Conservation (phyloP, 2,797 vertebrate genomes). For the Vireo griseus region DNA sequence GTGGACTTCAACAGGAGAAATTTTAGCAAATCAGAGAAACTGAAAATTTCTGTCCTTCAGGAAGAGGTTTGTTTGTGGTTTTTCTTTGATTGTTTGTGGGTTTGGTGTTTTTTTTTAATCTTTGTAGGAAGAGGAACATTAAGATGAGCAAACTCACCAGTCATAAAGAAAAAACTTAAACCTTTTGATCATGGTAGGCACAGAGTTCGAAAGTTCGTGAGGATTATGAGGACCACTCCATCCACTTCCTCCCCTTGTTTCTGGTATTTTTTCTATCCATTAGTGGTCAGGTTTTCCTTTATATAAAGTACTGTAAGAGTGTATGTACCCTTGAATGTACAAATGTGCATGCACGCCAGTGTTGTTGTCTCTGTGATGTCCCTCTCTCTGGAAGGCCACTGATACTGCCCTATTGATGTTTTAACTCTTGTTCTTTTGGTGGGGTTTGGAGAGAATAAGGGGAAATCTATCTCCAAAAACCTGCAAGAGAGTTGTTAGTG, state of each 20-base stretch:
- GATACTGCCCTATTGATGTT: neutral
- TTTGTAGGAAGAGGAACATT: neutral
- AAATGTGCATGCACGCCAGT: neutral
- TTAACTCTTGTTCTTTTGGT: neutral
- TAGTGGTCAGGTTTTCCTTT: neutral
- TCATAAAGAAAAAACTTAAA: neutral
- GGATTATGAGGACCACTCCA: neutral
- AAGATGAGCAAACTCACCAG: neutral
- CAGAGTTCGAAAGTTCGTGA: neutral
- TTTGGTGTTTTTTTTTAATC: neutral
- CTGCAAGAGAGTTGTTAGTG: neutral
- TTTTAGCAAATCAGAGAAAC: neutral
- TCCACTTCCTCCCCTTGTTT: accelerated
- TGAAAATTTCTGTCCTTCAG: neutral
- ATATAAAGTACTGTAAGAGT: neutral
- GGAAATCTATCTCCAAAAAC: neutral
- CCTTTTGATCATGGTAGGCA: neutral
- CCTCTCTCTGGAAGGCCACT: neutral
- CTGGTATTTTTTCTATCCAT: neutral
- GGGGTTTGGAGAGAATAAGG: neutral
- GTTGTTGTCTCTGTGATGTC: neutral
- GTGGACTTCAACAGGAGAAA: neutral
- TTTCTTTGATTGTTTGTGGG: neutral
- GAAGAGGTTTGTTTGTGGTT: neutral
- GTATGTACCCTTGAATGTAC: neutral